A percentile compares a stretch with the other conserved stretches of the same genome.
phyloP scores from a whole-genome alignment of 2,888 invertebrate species.

The Acrobasis suavella region DNA sequence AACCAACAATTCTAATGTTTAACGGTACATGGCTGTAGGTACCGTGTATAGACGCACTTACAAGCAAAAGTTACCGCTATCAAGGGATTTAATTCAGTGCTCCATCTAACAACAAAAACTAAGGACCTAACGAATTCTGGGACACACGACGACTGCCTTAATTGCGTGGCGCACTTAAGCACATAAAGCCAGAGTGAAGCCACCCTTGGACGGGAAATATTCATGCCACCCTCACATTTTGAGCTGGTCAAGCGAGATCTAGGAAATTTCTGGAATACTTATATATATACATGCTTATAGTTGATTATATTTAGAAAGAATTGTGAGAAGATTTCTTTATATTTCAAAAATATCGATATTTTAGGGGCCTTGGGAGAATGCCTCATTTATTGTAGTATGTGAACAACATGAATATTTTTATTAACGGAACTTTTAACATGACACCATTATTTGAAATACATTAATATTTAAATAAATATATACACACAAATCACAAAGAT shows the following conservation, averaged over 20 bases:
- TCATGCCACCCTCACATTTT: constrained; percentile 30
- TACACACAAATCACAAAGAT: too few relatives aligned
- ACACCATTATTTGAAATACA: too few relatives aligned
- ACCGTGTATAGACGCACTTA: too few relatives aligned
- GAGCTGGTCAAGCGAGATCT: constrained; percentile 44
- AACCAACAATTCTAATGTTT: too few relatives aligned
- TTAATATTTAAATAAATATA: too few relatives aligned
- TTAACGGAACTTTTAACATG: too few relatives aligned
- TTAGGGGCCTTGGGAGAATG: too few relatives aligned
- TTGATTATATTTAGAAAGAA: not conserved
- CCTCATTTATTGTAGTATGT: too few relatives aligned
- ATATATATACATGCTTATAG: not conserved
- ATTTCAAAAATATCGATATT: too few relatives aligned
- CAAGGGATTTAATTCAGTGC: not conserved
- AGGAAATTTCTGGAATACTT: constrained; percentile 20
- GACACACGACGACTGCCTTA: constrained; percentile 18
- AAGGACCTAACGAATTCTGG: constrained; percentile 15
- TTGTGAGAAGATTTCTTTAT: not conserved
- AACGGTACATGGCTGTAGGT: too few relatives aligned
- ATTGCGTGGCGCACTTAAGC: constrained; percentile 21
- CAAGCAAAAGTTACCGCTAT: too few relatives aligned
- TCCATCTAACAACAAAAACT: constrained; percentile 7
- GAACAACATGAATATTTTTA: too few relatives aligned
- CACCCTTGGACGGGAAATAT: constrained; percentile 18
- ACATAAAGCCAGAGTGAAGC: constrained; percentile 15